Evolutionary conservation across 64 coral and sea anemone genomes (phyloP).

Genomic region (Stylophora pistillata): DNA sequence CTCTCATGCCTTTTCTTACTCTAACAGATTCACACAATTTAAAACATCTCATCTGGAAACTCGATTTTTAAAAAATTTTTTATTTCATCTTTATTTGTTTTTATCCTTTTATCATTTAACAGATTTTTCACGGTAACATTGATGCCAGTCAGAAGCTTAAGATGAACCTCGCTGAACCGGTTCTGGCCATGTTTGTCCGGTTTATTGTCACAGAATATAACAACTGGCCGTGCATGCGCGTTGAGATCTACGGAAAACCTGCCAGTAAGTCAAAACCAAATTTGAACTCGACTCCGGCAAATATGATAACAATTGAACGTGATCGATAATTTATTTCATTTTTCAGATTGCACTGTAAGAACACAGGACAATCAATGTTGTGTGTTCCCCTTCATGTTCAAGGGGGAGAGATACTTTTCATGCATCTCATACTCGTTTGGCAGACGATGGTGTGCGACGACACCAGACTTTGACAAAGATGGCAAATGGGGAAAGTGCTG

Average conservation of each 20-base stretch:
- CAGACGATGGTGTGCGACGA: conserved; percentile 51
- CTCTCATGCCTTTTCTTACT: too few species aligned
- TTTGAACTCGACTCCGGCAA: too few species aligned
- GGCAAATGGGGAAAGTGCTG: conserved; percentile 37
- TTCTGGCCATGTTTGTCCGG: conserved; percentile 49
- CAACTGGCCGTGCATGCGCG: conserved; percentile 58
- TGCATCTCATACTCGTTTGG: conserved; percentile 27
- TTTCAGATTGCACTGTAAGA: conserved; percentile 37
- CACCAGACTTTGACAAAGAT: conserved; percentile 52
- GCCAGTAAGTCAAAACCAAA: conserved; percentile 5
- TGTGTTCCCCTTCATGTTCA: conserved; percentile 49
- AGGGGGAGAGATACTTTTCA: conserved; percentile 33
- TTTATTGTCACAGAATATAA: conserved; percentile 44
- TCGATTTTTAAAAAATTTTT: too few species aligned
- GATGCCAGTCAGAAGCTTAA: conserved; percentile 23
- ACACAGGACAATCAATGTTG: conserved; percentile 50
- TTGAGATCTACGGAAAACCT: conserved; percentile 60
- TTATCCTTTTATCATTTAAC: neutral
- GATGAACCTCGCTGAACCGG: conserved; percentile 10
- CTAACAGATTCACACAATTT: too few species aligned
- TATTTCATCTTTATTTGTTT: neutral
- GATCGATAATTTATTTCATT: neutral
- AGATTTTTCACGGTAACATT: conserved; percentile 57
- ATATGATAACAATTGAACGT: neutral
- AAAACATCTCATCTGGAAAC: too few species aligned